These are phyloP conservation scores for Centroberyx gerrardi DNA, from an alignment of 2,797 vertebrate species.

Conservation along the genomic window DNA sequence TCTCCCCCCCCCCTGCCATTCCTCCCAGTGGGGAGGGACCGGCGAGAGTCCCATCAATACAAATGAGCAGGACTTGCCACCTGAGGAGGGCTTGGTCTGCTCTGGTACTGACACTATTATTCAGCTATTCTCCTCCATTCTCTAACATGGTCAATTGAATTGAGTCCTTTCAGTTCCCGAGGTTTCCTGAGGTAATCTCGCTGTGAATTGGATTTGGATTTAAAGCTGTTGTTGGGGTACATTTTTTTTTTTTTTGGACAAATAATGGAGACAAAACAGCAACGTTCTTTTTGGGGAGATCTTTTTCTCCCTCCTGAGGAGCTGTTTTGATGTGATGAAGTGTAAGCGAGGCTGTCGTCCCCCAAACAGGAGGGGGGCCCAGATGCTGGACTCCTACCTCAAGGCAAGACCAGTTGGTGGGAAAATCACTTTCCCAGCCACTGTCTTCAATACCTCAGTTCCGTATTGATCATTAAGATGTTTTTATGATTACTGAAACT, in stretches of 20 bases:
- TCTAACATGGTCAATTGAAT: conserved; percentile 50
- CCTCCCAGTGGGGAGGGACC: conserved; percentile 41
- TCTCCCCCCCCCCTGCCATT: conserved; percentile 8
- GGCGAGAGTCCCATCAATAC: conserved; percentile 54
- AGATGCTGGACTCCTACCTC: no score
- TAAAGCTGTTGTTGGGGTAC: conserved; percentile 49
- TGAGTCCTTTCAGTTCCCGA: conserved; percentile 37
- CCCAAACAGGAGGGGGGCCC: no score
- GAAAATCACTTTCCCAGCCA: no score
- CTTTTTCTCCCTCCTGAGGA: conserved; percentile 30
- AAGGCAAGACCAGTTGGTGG: no score
- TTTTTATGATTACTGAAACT: no score
- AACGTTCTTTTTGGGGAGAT: conserved; percentile 29
- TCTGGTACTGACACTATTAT: conserved; percentile 42
- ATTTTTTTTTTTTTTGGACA: conserved; percentile 30
- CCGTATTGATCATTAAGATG: no score
- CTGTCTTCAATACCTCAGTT: no score
- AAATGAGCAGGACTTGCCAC: conserved; percentile 47
- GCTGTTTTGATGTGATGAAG: conserved; percentile 44
- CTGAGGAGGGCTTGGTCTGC: conserved; percentile 50
- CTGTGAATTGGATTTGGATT: conserved; percentile 52
- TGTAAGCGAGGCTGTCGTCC: no score
- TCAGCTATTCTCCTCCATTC: conserved; percentile 50
- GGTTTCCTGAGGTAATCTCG: conserved; percentile 53
- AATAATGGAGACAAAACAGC: conserved; percentile 50